phyloP scores from a whole-genome alignment of 1,140 invertebrate genomes.

The Lucilia cuprina region DNA sequence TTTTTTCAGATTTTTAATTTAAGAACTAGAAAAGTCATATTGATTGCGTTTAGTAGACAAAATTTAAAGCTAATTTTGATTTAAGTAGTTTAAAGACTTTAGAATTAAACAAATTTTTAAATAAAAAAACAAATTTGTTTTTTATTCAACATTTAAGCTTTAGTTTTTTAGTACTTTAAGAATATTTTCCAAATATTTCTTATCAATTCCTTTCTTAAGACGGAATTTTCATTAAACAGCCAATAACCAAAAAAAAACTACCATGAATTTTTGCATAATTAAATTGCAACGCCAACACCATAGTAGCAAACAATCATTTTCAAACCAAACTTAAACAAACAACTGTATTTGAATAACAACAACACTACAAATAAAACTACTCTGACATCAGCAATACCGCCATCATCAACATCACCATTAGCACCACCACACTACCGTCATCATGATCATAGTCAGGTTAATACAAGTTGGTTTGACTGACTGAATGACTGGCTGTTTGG shows the following conservation, averaged over 20 bases:
- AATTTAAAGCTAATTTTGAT: too few relatives aligned
- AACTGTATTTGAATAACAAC: neutral
- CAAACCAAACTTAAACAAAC: too few relatives aligned
- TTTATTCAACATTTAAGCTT: too few relatives aligned
- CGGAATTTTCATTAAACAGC: neutral
- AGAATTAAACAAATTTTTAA: too few relatives aligned
- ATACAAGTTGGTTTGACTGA: neutral
- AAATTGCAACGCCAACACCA: slow-evolving; percentile 23
- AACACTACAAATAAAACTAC: neutral
- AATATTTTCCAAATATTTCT: neutral
- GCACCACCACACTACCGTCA: neutral
- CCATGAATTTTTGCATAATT: slow-evolving; percentile 16
- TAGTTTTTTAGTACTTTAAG: too few relatives aligned
- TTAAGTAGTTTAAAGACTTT: too few relatives aligned
- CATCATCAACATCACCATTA: neutral
- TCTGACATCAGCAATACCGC: neutral
- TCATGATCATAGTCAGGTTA: neutral
- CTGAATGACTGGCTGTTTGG: neutral
- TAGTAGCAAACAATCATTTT: too few relatives aligned
- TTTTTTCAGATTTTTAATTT: too few relatives aligned
- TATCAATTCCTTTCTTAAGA: neutral
- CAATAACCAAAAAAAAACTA: neutral
- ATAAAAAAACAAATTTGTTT: too few relatives aligned
- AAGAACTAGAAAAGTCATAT: too few relatives aligned
- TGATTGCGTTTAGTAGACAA: too few relatives aligned